Conservation (phyloP, 1,140 invertebrate species). For the Lordiphosa mommai region DNA sequence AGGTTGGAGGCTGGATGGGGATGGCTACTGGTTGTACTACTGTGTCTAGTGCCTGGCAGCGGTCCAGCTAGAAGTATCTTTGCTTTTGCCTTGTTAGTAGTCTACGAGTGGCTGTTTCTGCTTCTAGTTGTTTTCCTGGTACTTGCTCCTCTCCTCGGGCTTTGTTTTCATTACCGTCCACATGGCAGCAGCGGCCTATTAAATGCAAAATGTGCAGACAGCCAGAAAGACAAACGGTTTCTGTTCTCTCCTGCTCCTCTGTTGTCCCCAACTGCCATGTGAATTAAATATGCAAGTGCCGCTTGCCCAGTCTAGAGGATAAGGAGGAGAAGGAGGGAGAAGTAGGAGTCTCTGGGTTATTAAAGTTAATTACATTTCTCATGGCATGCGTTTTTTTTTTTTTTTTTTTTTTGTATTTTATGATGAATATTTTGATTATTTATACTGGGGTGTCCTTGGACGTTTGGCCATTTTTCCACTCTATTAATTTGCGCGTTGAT, state of each 20-base stretch:
- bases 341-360: constrained; percentile 44
- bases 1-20: constrained; percentile 28
- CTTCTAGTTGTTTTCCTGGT: constrained; percentile 38
- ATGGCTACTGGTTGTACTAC: constrained; percentile 41
- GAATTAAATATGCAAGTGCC: constrained; percentile 70
- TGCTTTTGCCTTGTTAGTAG: constrained; percentile 70
- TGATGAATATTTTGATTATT: constrained; percentile 20
- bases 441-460: constrained; percentile 47
- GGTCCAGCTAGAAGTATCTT: constrained; percentile 61
- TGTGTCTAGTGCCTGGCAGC: constrained; percentile 56
- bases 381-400: constrained; percentile 54
- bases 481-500: constrained; percentile 71
- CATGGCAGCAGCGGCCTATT: constrained; percentile 70
- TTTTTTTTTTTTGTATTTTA: constrained; percentile 22
- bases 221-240: constrained; percentile 63
- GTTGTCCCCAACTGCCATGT: constrained; percentile 39
- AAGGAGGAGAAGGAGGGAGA: neutral
- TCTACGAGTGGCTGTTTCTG: constrained; percentile 53
- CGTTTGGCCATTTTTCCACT: constrained; percentile 64
- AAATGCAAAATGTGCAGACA: constrained; percentile 74
- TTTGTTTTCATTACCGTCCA: constrained; percentile 73
- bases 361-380: constrained; percentile 76
- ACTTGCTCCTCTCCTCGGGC: constrained; percentile 54
- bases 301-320: neutral
- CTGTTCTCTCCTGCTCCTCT: neutral